Percentiles rank a stretch among this genome's conserved stretches.
Conservation (phyloP, 2,797 vertebrate genomes). For the Platalea minor region DNA sequence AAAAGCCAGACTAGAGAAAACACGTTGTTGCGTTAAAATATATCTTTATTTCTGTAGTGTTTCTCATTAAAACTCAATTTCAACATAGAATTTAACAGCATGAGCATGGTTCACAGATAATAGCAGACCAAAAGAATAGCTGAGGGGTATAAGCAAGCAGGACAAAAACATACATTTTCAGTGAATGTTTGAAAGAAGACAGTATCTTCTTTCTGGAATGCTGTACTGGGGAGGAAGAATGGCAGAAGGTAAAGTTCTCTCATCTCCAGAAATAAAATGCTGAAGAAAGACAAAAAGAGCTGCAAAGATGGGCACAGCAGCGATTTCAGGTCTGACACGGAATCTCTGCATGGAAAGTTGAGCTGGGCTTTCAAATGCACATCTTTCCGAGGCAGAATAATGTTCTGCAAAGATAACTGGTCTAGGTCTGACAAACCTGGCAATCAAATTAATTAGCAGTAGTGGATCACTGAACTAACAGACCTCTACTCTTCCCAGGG, state of each 20-base stretch:
- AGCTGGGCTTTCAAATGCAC: not conserved
- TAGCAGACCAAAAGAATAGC: not conserved
- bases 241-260: not conserved
- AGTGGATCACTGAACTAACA: not conserved
- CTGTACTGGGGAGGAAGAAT: not conserved
- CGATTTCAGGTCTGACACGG: not conserved
- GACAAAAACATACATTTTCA: slow-evolving; percentile 1
- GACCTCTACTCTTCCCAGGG: not conserved
- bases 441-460: slow-evolving; percentile 36
- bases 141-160: not conserved
- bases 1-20: not conserved
- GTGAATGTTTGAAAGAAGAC: not conserved
- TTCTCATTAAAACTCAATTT: slow-evolving; percentile 25
- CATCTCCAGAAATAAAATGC: slow-evolving; percentile 1
- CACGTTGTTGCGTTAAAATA: not conserved
- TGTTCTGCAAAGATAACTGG: not conserved
- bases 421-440: slow-evolving; percentile 13
- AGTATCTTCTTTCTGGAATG: not conserved
- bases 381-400: not conserved
- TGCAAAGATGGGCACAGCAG: not conserved
- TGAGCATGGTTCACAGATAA: not conserved
- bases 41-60: not conserved
- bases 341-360: not conserved
- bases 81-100: not conserved
- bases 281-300: slow-evolving; percentile 14